Conservation (phyloP, 2,888 invertebrate species). For the Rhyacophila evoluta region DNA sequence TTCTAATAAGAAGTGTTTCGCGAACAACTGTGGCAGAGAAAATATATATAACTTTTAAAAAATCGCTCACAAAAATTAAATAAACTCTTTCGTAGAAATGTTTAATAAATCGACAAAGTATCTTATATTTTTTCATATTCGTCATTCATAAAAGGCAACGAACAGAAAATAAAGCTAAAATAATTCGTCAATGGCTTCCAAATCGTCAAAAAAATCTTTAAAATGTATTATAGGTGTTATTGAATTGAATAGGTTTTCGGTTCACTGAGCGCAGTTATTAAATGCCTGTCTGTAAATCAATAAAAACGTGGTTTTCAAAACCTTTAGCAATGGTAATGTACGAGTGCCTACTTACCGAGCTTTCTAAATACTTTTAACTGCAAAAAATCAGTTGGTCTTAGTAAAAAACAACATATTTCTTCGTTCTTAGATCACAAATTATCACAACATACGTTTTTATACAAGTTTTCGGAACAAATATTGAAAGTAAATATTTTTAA, state of each 20-base stretch:
- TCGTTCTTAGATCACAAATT: neutral
- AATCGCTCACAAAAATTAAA: no score
- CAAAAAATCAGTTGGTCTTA: neutral
- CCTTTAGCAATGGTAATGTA: neutral
- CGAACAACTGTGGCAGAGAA: no score
- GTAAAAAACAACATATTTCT: neutral
- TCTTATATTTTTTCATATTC: no score
- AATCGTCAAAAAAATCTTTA: neutral
- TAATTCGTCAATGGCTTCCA: neutral
- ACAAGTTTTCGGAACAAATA: no score
- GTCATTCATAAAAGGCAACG: no score
- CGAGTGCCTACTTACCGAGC: neutral
- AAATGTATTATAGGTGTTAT: neutral
- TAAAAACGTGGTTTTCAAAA: conserved; percentile 5
- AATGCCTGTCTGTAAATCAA: neutral
- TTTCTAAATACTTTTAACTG: neutral
- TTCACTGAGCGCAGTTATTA: neutral
- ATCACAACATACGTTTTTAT: no score
- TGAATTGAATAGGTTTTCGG: neutral
- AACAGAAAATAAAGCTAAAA: no score
- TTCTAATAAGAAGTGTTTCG: no score
- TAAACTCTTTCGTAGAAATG: no score
- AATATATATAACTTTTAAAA: no score
- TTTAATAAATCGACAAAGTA: no score
- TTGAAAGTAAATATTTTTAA: no score